These are phyloP conservation scores for Rhinolophus sinicus DNA, from an alignment of 2,113 vertebrate genomes.

Conservation along the genomic window DNA sequence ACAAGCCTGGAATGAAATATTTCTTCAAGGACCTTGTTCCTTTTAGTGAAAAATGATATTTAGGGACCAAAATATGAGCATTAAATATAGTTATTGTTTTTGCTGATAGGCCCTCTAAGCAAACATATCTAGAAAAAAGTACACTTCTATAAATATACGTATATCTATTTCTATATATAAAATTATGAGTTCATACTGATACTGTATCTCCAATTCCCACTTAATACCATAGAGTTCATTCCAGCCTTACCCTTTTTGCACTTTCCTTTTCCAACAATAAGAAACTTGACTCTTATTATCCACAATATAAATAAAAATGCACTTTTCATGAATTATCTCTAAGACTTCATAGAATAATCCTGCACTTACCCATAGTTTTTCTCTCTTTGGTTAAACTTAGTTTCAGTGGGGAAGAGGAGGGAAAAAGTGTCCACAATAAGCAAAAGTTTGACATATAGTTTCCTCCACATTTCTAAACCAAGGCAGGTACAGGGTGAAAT, in stretches of 20 bases:
- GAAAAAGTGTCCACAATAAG: background rate
- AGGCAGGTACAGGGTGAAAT: slow-evolving; percentile 25
- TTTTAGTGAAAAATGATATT: slow-evolving; percentile 34
- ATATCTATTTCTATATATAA: background rate
- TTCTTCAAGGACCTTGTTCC: background rate
- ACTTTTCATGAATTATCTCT: background rate
- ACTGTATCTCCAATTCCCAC: background rate
- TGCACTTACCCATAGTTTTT: background rate
- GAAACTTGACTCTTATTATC: background rate
- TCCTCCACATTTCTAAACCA: slow-evolving; percentile 55
- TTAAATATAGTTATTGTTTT: background rate
- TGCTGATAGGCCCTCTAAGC: background rate
- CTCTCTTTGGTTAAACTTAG: background rate
- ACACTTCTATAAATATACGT: background rate
- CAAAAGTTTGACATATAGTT: background rate
- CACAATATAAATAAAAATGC: background rate
- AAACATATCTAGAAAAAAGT: background rate
- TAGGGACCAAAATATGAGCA: slow-evolving; percentile 1
- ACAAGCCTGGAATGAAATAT: background rate
- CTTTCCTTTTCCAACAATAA: background rate
- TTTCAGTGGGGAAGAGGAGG: background rate
- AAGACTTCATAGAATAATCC: background rate
- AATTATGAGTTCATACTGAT: background rate
- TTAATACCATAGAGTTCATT: background rate
- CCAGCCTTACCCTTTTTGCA: background rate